Evolutionary conservation across 2,113 vertebrate species (phyloP).

Genomic region (Sebastes fasciatus): DNA sequence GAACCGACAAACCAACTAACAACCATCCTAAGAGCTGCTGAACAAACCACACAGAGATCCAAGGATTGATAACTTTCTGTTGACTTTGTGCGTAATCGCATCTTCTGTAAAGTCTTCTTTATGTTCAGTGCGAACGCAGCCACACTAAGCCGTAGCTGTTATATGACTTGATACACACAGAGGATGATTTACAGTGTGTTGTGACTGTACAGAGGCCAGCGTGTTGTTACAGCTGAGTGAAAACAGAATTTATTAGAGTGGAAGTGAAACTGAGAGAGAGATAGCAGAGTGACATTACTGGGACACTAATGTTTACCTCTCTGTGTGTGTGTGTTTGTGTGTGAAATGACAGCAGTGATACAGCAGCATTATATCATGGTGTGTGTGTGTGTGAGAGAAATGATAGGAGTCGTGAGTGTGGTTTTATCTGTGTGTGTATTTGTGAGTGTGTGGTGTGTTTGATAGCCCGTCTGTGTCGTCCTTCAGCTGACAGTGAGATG

Average conservation of each 20-base stretch:
- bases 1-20: too few relatives aligned
- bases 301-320: constrained; percentile 18
- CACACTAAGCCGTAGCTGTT: too few relatives aligned
- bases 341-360: constrained; percentile 18
- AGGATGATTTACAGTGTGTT: neutral
- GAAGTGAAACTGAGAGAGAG: constrained; percentile 27
- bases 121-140: neutral
- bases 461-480: neutral
- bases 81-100: neutral
- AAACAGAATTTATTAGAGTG: constrained; percentile 29
- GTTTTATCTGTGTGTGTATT: neutral
- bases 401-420: neutral
- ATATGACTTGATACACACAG: neutral
- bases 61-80: neutral
- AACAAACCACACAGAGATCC: too few relatives aligned
- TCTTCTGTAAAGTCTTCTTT: neutral
- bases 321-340: constrained; percentile 9
- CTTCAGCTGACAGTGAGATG: constrained; percentile 29
- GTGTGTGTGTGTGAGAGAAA: constrained; percentile 12
- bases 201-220: neutral
- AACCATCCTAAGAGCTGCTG: too few relatives aligned
- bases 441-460: neutral
- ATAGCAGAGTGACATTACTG: constrained; percentile 33
- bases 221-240: constrained; percentile 16
- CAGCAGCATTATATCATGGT: constrained; percentile 38